Base-by-base conservation (phyloP, 2,797 vertebrate genomes). In the Dallia pectoralis region DNA sequence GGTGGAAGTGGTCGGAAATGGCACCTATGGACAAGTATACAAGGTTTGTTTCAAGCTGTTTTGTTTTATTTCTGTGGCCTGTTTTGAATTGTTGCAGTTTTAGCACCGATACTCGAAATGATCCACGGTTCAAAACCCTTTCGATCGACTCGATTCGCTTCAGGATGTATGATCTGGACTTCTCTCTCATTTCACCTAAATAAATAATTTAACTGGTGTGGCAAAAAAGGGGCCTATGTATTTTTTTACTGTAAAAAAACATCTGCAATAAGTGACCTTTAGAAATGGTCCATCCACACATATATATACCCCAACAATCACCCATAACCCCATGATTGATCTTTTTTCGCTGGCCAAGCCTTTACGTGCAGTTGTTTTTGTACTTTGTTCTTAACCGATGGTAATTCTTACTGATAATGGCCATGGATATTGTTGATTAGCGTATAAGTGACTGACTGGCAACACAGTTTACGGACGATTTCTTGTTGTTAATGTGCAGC, bases 1-100 rank as follows among this genome's bases (percentile, higher is more conserved):
- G 89, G 96, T 97, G 88, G 96, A 97, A 79, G 95, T 97, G 59
- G 95, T 97, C 25, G 96, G 96, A 92, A 97, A 97, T 93, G 95
- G 95, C 73, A 97, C 96, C 69, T 96, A 97, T 12, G 96, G 96
- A 84, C 96, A 97, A 91, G 95, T 97, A 79, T 96, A 96, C 87
- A 96, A 96, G 95, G 95, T 96, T 84, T 90, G 92, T 88, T 79
- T 14, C 72, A 84, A 85, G 82, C 82, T 15, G 5, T 63, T 18
- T 63, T 32, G 15, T 32, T 30, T 30, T 32, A 1, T 53, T 40
- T 68, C 19, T 49, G 27, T 70, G 51, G 49, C 51, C 51, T 59
- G 32, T 5, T 9, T 12, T 30, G 5, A 14, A 16, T 18, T 27
- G 22, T 32, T 32, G 27, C 29, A 30, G 29, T 32, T 63, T 30